Evolutionary conservation across 1,140 invertebrate species (phyloP).

Genomic region (Dolichoris vasculosae): DNA sequence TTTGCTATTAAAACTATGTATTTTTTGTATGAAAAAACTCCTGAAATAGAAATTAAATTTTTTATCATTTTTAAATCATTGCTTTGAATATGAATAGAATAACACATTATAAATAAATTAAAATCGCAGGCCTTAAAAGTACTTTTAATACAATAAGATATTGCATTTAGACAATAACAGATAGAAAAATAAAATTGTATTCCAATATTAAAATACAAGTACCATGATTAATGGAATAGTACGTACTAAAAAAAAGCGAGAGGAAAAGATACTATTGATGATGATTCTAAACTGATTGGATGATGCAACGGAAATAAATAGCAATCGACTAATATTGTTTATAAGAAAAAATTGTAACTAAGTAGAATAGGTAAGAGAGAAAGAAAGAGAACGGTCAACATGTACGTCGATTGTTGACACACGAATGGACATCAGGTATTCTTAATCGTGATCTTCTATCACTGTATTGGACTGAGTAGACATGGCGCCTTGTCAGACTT

Average conservation of each 20-base stretch:
- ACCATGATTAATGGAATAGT: background rate
- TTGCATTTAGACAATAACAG: slow-evolving; percentile 23
- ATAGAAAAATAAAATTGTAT: background rate
- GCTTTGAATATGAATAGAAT: background rate
- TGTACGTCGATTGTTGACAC: slow-evolving; percentile 42
- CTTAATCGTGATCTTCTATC: slow-evolving; percentile 50
- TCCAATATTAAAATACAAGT: background rate
- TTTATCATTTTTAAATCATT: background rate
- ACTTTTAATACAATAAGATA: background rate
- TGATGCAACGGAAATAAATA: slow-evolving; percentile 34
- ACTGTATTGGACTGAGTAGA: background rate
- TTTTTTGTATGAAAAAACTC: too few species aligned
- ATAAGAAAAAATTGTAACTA: background rate
- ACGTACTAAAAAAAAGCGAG: background rate
- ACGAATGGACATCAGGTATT: slow-evolving; percentile 48
- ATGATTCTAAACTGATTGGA: slow-evolving; percentile 8
- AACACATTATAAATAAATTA: background rate
- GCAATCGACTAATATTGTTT: background rate
- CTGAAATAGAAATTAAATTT: background rate
- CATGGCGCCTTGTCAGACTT: slow-evolving; percentile 13
- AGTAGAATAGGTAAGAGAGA: background rate
- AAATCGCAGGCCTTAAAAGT: background rate
- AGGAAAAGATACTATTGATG: background rate
- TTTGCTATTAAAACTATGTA: too few species aligned
- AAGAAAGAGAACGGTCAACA: background rate